Conservation (phyloP, 2,888 invertebrate genomes). For the Ditylenchus weischeri region DNA sequence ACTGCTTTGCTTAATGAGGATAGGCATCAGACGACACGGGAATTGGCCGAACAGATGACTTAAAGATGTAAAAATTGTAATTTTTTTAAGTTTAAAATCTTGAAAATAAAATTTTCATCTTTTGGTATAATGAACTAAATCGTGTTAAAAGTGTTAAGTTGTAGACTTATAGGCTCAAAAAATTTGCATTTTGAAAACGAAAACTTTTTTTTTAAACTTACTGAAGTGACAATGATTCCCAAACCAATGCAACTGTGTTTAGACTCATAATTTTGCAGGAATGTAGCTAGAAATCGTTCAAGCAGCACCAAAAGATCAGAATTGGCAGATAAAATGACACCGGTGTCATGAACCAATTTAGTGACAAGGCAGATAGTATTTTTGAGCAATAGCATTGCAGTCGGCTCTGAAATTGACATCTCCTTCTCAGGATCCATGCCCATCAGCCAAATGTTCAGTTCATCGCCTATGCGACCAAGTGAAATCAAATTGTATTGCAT, state of each 20-base stretch:
- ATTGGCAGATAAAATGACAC: background rate
- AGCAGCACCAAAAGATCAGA: background rate
- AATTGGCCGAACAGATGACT: too few species aligned
- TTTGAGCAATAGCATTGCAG: background rate
- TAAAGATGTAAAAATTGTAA: too few species aligned
- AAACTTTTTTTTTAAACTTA: too few species aligned
- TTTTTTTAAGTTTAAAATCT: too few species aligned
- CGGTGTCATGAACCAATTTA: constrained; percentile 1
- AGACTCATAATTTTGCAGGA: background rate
- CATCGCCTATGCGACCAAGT: background rate
- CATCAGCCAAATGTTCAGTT: background rate
- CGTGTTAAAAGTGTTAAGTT: too few species aligned
- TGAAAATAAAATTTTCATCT: too few species aligned
- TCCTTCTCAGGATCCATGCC: background rate
- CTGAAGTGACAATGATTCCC: background rate
- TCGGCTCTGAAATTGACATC: background rate
- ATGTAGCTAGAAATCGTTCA: background rate
- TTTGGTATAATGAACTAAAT: too few species aligned
- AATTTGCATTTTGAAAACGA: too few species aligned
- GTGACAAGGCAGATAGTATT: background rate
- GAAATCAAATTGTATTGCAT: background rate
- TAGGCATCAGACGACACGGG: too few species aligned
- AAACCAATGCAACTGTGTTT: background rate
- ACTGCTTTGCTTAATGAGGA: too few species aligned
- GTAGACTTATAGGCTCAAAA: too few species aligned